A percentile compares a stretch with the other conserved stretches of the same genome.
Evolutionary conservation across 1,140 invertebrate species (phyloP).

Genomic region (Eumaeus atala): DNA sequence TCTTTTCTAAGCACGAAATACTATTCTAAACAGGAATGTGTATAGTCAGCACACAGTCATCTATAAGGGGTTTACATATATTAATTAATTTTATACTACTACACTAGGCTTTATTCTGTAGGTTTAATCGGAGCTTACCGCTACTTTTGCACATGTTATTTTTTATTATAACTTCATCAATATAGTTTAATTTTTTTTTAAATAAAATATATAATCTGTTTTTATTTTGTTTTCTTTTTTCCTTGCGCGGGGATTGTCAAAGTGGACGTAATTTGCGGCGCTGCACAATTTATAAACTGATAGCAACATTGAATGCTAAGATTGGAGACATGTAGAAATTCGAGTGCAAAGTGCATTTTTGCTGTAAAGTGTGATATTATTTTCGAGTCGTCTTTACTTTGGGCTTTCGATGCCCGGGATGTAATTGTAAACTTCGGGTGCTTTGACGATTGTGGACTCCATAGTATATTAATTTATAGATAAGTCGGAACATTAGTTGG

Average conservation of each 20-base stretch:
- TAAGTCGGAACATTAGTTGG: slow-evolving; percentile 49
- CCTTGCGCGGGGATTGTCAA: slow-evolving; percentile 63
- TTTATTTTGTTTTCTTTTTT: slow-evolving; percentile 50
- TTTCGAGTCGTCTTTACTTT: slow-evolving; percentile 64
- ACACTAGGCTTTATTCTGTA: slow-evolving; percentile 26
- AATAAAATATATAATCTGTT: slow-evolving; percentile 48
- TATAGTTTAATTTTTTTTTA: slow-evolving; percentile 55
- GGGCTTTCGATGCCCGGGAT: slow-evolving; percentile 67
- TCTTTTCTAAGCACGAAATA: slow-evolving; percentile 34
- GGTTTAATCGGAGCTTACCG: slow-evolving; percentile 19
- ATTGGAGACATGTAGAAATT: slow-evolving; percentile 41
- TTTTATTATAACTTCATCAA: slow-evolving; percentile 29
- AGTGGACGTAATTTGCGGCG: slow-evolving; percentile 62
- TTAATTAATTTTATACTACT: slow-evolving; percentile 1
- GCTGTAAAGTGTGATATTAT: slow-evolving; percentile 71
- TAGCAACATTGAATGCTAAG: slow-evolving; percentile 24
- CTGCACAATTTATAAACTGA: slow-evolving; percentile 49
- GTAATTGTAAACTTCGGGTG: slow-evolving; percentile 70
- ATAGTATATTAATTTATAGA: slow-evolving; percentile 66
- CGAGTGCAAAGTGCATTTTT: slow-evolving; percentile 61
- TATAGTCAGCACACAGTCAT: slow-evolving; percentile 45
- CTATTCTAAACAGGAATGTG: slow-evolving; percentile 42
- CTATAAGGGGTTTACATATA: slow-evolving; percentile 31
- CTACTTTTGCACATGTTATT: slow-evolving; percentile 32
- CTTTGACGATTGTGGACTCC: slow-evolving; percentile 72